Conservation (phyloP, 2,888 invertebrate species). For the Neoscelio sp. region DNA sequence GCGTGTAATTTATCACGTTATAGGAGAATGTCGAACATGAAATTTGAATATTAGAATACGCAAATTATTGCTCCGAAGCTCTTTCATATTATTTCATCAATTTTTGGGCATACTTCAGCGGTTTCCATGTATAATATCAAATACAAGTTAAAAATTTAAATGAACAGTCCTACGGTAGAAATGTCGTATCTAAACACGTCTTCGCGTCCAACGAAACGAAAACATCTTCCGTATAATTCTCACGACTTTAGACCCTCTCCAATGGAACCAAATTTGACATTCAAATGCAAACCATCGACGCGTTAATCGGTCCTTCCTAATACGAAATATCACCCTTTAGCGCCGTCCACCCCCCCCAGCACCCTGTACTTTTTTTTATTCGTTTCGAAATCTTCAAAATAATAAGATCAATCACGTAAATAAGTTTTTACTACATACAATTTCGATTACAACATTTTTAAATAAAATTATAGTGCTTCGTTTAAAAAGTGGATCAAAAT, state of each 20-base stretch:
- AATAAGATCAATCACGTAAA: too few species aligned
- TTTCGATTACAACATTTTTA: too few species aligned
- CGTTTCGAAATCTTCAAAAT: too few species aligned
- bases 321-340: too few species aligned
- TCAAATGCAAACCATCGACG: slow-evolving; percentile 4
- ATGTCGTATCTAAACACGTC: slow-evolving; percentile 11
- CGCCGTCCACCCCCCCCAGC: too few species aligned
- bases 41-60: slow-evolving; percentile 23
- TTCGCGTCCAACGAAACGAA: slow-evolving; percentile 18
- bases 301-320: slow-evolving; percentile 2
- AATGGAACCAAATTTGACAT: slow-evolving; percentile 3
- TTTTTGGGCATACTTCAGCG: slow-evolving; percentile 65
- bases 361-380: too few species aligned
- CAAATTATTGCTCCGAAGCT: slow-evolving; percentile 60
- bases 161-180: slow-evolving; percentile 14
- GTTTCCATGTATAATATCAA: slow-evolving; percentile 49
- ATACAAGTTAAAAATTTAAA: slow-evolving; percentile 47
- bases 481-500: too few species aligned
- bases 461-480: too few species aligned
- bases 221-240: not conserved
- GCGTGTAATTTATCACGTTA: too few species aligned
- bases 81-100: slow-evolving; percentile 45
- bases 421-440: too few species aligned
- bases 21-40: too few species aligned
- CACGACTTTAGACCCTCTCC: slow-evolving; percentile 8